These are phyloP conservation scores for Galerucella calmariensis DNA, from an alignment of 2,888 invertebrate genomes.

Conservation along the genomic window DNA sequence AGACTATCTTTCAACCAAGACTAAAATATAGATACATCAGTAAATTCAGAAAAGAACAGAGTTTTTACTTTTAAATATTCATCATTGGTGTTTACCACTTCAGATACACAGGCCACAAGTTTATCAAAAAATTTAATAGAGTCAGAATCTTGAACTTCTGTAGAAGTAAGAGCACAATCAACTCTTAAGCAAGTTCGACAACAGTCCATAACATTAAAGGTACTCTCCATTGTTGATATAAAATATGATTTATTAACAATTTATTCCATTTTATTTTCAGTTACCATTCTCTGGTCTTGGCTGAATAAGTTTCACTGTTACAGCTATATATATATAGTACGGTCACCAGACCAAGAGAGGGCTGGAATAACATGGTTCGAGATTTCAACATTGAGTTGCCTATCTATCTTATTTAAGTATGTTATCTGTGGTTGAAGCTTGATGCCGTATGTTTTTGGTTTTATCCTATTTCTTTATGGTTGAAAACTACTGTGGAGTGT, in stretches of 20 bases:
- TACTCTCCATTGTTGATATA: conserved; percentile 46
- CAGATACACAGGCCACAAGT: conserved; percentile 59
- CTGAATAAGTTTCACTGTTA: no score
- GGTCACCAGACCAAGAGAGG: no score
- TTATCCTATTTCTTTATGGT: no score
- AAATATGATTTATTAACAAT: not conserved
- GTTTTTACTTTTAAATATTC: not conserved
- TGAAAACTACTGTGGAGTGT: no score
- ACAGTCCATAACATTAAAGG: conserved; percentile 57
- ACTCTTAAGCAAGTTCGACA: conserved; percentile 61
- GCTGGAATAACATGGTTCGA: no score
- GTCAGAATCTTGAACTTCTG: conserved; percentile 58
- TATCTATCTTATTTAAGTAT: no score
- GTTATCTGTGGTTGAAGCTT: no score
- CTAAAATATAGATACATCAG: conserved; percentile 48
- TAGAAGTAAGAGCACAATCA: conserved; percentile 60
- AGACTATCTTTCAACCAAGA: conserved; percentile 59
- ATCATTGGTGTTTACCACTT: conserved; percentile 58
- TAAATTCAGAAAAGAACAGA: not conserved
- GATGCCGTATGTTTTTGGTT: no score
- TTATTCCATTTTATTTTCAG: not conserved
- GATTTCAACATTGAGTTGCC: no score
- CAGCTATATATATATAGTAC: no score
- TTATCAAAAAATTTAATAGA: conserved; percentile 60
- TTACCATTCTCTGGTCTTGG: no score